These are phyloP conservation scores for Caenorhabditis inopinata DNA, from an alignment of 1,140 invertebrate genomes.

Conservation along the genomic window DNA sequence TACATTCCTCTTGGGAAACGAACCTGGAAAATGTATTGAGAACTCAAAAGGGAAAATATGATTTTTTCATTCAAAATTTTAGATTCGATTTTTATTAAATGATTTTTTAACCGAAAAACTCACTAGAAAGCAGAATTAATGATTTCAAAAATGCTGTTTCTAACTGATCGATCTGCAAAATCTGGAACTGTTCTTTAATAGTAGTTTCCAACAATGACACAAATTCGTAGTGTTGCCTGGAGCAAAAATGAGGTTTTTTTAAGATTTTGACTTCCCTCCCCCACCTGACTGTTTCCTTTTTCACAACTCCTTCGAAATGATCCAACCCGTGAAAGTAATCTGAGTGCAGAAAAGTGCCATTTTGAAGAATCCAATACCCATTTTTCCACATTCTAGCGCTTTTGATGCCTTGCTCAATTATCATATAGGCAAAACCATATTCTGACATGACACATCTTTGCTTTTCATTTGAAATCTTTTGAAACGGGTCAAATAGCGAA, in stretches of 20 bases:
- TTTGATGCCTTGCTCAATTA: background rate
- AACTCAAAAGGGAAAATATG: no score
- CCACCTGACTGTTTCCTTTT: background rate
- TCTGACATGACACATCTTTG: slow-evolving; percentile 1
- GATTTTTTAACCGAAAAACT: background rate
- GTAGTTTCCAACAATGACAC: background rate
- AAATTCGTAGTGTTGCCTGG: background rate
- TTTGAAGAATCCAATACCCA: background rate
- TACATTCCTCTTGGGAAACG: background rate
- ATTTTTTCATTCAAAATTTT: no score
- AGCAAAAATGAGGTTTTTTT: no score
- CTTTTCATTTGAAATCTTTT: background rate
- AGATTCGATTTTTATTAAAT: background rate
- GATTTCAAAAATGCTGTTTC: background rate
- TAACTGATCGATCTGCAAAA: background rate
- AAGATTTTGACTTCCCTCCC: no score
- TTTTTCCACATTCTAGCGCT: background rate
- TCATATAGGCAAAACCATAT: background rate
- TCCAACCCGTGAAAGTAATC: background rate
- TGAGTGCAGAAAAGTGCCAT: background rate
- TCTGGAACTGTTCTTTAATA: background rate
- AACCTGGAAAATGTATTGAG: background rate
- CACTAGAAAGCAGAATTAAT: background rate
- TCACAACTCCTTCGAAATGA: background rate
- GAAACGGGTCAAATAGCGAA: background rate